These are phyloP conservation scores for Drosophila birchii DNA, from an alignment of 2,888 invertebrate species.

Conservation along the genomic window DNA sequence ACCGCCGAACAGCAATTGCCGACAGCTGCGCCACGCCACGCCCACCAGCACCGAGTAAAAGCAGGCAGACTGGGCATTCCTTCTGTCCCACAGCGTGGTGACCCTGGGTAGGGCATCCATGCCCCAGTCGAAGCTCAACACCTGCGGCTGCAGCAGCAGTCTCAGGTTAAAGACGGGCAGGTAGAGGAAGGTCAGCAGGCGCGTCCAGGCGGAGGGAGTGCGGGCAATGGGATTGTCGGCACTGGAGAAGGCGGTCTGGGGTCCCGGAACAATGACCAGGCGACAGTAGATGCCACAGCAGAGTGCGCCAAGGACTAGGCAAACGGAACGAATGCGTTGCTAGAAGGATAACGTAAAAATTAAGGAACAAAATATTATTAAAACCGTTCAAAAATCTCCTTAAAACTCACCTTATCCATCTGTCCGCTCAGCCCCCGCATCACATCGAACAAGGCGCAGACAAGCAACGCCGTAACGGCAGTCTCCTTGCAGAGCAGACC, in stretches of 20 bases:
- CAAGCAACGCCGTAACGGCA: constrained; percentile 95
- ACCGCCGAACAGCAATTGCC: constrained; percentile 54
- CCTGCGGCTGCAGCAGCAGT: constrained; percentile 93
- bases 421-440: constrained; percentile 86
- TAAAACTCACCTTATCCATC: constrained; percentile 85
- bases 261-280: constrained; percentile 91
- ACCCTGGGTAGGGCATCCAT: constrained; percentile 98
- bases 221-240: constrained; percentile 99
- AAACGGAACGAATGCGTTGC: constrained; percentile 90
- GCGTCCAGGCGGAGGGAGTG: constrained; percentile 91
- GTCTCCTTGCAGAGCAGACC: constrained; percentile 98
- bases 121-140: constrained; percentile 99
- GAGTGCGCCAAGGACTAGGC: constrained; percentile 89
- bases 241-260: constrained; percentile 90
- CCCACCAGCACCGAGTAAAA: constrained; percentile 88
- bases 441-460: constrained; percentile 95
- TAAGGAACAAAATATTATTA: background rate
- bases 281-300: constrained; percentile 90
- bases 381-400: background rate
- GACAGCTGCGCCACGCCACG: constrained; percentile 78
- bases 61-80: constrained; percentile 90
- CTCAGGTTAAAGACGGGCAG: constrained; percentile 96
- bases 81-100: constrained; percentile 90
- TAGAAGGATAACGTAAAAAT: constrained; percentile 77
- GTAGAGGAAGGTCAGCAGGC: constrained; percentile 95